A percentile compares a stretch with the other conserved stretches of the same genome.
Conservation (phyloP, 2,797 vertebrate species). For the Eulemur albifrons region DNA sequence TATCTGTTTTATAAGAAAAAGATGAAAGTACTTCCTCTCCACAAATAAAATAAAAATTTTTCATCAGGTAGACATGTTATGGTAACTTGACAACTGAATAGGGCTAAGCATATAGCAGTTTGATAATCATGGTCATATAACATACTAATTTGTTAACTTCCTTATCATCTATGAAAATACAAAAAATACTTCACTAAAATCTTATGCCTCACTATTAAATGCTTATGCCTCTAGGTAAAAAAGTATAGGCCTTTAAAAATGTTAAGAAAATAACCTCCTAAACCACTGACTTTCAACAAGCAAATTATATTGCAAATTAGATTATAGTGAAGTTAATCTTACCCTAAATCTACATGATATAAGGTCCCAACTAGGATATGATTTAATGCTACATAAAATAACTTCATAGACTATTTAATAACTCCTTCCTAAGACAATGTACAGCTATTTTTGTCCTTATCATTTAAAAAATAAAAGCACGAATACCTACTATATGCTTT, state of each 20-base stretch:
- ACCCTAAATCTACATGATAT: slow-evolving; percentile 2
- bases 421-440: background rate
- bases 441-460: background rate
- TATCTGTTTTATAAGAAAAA: background rate
- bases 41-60: slow-evolving; percentile 32
- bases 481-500: background rate
- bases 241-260: slow-evolving; percentile 10
- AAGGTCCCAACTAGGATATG: background rate
- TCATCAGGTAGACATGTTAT: background rate
- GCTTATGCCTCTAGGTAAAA: background rate
- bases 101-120: background rate
- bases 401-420: background rate
- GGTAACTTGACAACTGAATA: background rate
- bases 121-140: background rate
- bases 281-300: slow-evolving; percentile 35
- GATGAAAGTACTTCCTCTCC: background rate
- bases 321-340: background rate
- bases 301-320: slow-evolving; percentile 15
- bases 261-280: background rate
- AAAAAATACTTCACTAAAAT: slow-evolving; percentile 4
- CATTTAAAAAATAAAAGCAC: slow-evolving; percentile 8
- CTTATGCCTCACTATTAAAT: slow-evolving; percentile 16
- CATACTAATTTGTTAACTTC: background rate
- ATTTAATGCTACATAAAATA: slow-evolving; percentile 4
- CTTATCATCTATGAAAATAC: background rate